A percentile compares a stretch with the other conserved stretches of the same genome.
phyloP scores from a whole-genome alignment of 1,140 invertebrate genomes.

The Drosophila micromelanica region DNA sequence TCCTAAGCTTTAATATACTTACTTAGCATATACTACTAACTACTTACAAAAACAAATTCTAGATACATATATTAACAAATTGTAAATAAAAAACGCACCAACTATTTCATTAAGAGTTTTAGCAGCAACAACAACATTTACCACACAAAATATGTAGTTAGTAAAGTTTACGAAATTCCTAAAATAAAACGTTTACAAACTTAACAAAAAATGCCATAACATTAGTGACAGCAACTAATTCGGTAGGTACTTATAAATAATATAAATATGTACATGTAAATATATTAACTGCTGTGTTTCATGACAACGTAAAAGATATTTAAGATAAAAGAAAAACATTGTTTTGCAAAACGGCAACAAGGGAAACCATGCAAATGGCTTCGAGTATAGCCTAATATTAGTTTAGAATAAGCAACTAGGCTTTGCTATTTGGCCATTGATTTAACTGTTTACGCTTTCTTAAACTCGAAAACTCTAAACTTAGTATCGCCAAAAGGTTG shows the following conservation, averaged over 20 bases:
- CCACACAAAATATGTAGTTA: constrained; percentile 60
- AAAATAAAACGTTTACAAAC: constrained; percentile 48
- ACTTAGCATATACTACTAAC: constrained; percentile 37
- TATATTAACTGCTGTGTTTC: constrained; percentile 80
- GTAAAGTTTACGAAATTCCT: constrained; percentile 69
- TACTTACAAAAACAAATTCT: constrained; percentile 28
- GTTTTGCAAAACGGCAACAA: constrained; percentile 37
- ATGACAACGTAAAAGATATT: constrained; percentile 79
- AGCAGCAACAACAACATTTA: constrained; percentile 61
- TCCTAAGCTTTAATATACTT: constrained; percentile 75
- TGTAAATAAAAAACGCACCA: constrained; percentile 81
- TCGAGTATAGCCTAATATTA: constrained; percentile 39
- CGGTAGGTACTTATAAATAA: constrained; percentile 39
- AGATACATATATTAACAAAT: constrained; percentile 63
- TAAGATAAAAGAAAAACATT: constrained; percentile 43
- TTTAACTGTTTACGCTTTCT: constrained; percentile 55
- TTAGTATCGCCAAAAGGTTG: constrained; percentile 60
- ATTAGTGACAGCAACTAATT: constrained; percentile 42
- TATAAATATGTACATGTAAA: constrained; percentile 53
- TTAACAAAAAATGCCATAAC: constrained; percentile 24
- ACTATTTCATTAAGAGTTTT: constrained; percentile 80
- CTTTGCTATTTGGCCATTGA: constrained; percentile 21
- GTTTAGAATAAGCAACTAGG: constrained; percentile 53
- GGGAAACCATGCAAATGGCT: not conserved
- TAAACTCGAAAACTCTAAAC: constrained; percentile 41